Evolutionary conservation across 2,113 vertebrate genomes (phyloP), one percentile per base, ranked within the genome.

Genomic region (Engraulis encrasicolus): DNA sequence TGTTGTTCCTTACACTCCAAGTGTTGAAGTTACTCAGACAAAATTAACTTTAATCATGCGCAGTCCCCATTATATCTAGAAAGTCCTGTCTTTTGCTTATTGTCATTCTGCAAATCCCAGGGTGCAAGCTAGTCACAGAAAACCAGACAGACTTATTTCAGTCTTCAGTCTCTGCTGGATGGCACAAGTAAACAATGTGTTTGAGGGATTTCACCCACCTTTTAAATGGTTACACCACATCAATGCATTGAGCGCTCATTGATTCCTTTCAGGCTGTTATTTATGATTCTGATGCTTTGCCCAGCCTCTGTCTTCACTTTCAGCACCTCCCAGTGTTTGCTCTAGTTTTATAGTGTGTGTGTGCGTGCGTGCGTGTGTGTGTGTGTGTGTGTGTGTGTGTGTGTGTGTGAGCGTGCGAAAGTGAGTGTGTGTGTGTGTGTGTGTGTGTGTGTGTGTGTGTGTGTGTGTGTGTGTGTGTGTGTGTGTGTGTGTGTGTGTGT

Each of bases 291-390:
- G 23, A 66, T 66, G 14, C n/a, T 2, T 7, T 66, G n/a, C 58
- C 23, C 7, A 11, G 58, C 7, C 58, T 58, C 23, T 31, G 58
- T 66, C 58, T 66, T 66, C 58, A 11, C 20, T 31, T 11, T 23
- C 7, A 31, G 58, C 23, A 27, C 7, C 27, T 66, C 58, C 58
- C 58, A 14, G 58, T 31, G 23, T 27, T 66, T 66, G 58, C 58
- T 66, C 58, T 66, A 66, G 23, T 66, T 66, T n/a, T n/a, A n/a
- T n/a, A n/a, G n/a, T n/a, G n/a, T n/a, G n/a, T 45, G 40, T 45
- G 40, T 66, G 7, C 31, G 58, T 66, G 7, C 23, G 58, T 14
- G 11, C 31, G 58, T 66, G 58, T 66, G 58, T 31, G 58, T 27
- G 23, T 66, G 54, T 66, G 23, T 66, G 58, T 12, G 58, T 66